Evolutionary conservation across 2,797 vertebrate genomes (phyloP).

Genomic region (Coendou prehensilis): DNA sequence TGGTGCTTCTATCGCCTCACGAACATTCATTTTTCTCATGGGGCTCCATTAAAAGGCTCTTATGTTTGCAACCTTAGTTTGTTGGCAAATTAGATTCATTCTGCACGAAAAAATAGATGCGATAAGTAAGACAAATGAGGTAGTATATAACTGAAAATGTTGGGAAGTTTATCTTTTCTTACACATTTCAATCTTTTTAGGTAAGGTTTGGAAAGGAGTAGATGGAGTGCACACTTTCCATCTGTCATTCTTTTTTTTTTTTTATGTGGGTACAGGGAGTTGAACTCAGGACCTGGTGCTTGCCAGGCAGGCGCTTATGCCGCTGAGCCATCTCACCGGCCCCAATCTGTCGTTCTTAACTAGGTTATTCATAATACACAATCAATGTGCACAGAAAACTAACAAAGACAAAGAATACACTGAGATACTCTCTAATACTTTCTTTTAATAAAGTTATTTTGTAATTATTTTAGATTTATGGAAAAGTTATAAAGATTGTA

Average conservation of each 20-base stretch:
- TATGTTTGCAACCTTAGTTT: not conserved
- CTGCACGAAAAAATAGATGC: not conserved
- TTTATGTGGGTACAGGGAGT: no score
- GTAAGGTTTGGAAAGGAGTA: not conserved
- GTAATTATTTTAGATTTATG: not conserved
- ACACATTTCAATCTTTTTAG: not conserved
- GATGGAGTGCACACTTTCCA: not conserved
- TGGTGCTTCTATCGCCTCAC: not conserved
- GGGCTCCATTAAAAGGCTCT: not conserved
- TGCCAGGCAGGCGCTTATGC: no score
- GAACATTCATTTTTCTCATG: not conserved
- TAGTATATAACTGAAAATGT: accelerated
- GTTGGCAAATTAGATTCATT: not conserved
- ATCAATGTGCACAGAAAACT: not conserved
- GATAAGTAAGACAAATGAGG: not conserved
- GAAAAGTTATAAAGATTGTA: not conserved
- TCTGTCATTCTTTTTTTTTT: not conserved
- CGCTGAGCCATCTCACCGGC: no score
- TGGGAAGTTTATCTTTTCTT: not conserved
- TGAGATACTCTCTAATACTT: accelerated
- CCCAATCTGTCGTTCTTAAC: not conserved
- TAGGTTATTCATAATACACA: not conserved
- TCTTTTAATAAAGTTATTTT: not conserved
- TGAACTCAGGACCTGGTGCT: no score
- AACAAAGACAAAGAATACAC: not conserved